These are phyloP conservation scores for Eufriesea mexicana DNA, from an alignment of 1,140 invertebrate genomes.

Conservation along the genomic window DNA sequence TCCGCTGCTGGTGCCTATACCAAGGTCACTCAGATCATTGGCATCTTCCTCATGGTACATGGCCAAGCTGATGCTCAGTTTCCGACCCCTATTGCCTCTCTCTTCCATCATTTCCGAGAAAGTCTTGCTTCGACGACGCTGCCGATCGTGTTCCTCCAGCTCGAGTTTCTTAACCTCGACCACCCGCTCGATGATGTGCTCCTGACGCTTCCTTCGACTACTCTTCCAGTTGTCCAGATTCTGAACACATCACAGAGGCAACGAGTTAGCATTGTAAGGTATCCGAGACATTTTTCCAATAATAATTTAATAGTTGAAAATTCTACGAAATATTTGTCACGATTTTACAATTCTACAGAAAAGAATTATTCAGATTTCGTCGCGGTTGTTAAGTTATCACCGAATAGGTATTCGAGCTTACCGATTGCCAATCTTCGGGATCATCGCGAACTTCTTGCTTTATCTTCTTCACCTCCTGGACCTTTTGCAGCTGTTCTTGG, in stretches of 20 bases:
- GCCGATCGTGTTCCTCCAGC: conserved; percentile 88
- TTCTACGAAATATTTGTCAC: too few relatives aligned
- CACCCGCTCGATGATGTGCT: conserved; percentile 93
- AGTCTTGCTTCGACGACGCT: conserved; percentile 91
- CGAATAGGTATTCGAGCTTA: conserved; percentile 82
- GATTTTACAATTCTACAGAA: too few relatives aligned
- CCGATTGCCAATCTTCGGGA: conserved; percentile 96
- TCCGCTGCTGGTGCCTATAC: conserved; percentile 90
- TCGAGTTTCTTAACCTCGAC: conserved; percentile 94
- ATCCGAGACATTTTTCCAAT: not conserved
- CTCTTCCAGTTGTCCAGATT: conserved; percentile 97
- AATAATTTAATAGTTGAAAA: too few relatives aligned
- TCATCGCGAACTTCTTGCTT: conserved; percentile 89
- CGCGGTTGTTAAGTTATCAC: too few relatives aligned
- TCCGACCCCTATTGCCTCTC: conserved; percentile 85
- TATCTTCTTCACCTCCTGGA: conserved; percentile 91
- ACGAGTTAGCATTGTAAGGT: not conserved
- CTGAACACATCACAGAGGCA: conserved; percentile 79
- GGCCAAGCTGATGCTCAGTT: conserved; percentile 84
- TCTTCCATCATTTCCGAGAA: conserved; percentile 97
- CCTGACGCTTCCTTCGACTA: conserved; percentile 93
- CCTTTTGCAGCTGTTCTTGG: conserved; percentile 92
- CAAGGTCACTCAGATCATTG: conserved; percentile 91
- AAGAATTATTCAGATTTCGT: too few relatives aligned
- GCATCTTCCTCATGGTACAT: conserved; percentile 90